Evolutionary conservation across 2,888 invertebrate genomes (phyloP), one percentile per base, ranked within the genome.

Genomic region (Ophioninae sp.): DNA sequence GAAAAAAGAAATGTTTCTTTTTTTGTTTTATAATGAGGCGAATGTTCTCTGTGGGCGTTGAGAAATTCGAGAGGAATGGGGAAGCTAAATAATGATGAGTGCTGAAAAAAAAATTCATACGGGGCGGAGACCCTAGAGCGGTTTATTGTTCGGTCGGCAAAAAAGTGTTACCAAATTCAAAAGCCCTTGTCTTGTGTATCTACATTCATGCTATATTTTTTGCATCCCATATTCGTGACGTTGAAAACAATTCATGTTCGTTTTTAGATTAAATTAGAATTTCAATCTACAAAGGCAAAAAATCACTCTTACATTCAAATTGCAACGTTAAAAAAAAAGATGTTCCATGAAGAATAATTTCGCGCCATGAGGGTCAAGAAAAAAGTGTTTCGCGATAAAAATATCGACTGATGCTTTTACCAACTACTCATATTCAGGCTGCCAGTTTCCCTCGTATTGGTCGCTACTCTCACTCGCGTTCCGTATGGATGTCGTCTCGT

Each of bases 331-430:
- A 75, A 65, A 20, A 39, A 17, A 17, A 37, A 2, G 20, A 65
- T 37, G 8, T 2, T 6, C 1, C 0, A 61, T 8, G 8, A 44
- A 75, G 20, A 17, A 51, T 37, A 63, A 51, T 37, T 6, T 3
- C 23, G 8, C 6, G 20, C 7, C 13, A 51, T 20, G 23, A 9
- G 63, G 64, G 56, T 20, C 20, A 8, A 2, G 8, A 30, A 59
- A 44, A 75, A 37, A 39, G n/a, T 22, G 20, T 73, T 74, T 64
- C 22, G 22, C 44, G 73, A 74, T 63, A 37, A 58, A 44, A 79
- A 72, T 79, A 84, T 84, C 79, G 81, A 84, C 81, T 75, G 84
- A 81, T 79, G 75, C 59, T 84, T 79, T 81, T 63, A 77, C 61
- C 63, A 75, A 71, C 41, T 63, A 39, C 79, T 64, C 41, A 72